Evolutionary conservation across 2,888 invertebrate species (phyloP).

Genomic region (Incurvaria masculella): DNA sequence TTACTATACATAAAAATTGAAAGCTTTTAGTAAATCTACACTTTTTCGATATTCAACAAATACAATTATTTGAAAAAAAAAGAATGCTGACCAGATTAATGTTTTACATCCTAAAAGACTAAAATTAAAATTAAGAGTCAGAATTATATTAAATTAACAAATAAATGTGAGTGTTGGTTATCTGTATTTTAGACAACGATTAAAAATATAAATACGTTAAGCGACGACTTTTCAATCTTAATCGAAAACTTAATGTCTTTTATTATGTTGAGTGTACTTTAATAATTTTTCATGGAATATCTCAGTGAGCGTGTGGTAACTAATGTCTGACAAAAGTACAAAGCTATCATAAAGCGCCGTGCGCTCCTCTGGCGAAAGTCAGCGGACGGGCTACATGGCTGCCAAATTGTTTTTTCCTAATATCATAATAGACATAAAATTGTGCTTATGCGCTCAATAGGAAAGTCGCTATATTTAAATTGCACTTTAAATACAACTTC

Average conservation of each 20-base stretch:
- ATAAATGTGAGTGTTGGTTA: conserved; percentile 54
- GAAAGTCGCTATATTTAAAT: not conserved
- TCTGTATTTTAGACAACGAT: conserved; percentile 37
- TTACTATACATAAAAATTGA: conserved; percentile 47
- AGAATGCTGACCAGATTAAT: conserved; percentile 48
- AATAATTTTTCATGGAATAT: conserved; percentile 25
- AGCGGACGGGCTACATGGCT: conserved; percentile 11
- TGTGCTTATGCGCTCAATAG: not conserved
- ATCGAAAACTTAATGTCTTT: conserved; percentile 44
- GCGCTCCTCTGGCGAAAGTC: conserved; percentile 41
- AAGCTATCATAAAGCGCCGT: conserved; percentile 20
- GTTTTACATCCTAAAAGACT: conserved; percentile 49
- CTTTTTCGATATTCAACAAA: conserved; percentile 42
- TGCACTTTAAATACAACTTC: not conserved
- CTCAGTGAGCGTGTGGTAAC: conserved; percentile 22
- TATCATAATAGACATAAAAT: not conserved
- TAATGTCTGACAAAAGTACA: conserved; percentile 19
- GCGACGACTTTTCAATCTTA: conserved; percentile 36
- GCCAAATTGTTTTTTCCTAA: not conserved
- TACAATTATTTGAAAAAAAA: conserved; percentile 51
- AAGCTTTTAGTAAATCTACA: conserved; percentile 48
- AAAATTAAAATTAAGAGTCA: conserved; percentile 47
- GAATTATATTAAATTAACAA: conserved; percentile 50
- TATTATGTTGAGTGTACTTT: conserved; percentile 46
- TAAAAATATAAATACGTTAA: conserved; percentile 44